These are phyloP conservation scores for Ceyx margarethae DNA, from an alignment of 2,113 vertebrate genomes.

Conservation along the genomic window DNA sequence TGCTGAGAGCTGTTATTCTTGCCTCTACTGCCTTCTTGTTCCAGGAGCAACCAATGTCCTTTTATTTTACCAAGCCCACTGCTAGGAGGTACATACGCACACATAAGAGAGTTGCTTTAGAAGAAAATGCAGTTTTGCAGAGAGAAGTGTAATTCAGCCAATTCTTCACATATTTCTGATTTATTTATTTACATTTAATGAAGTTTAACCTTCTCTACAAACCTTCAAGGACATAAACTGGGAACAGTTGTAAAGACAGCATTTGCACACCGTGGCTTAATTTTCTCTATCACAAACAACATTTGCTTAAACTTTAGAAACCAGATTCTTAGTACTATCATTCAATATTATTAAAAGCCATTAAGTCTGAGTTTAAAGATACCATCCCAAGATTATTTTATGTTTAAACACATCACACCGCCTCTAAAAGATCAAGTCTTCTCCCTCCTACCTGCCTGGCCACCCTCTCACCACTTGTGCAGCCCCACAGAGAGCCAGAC, in stretches of 20 bases:
- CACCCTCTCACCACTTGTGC: rapidly evolving
- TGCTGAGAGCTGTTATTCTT: conserved; percentile 18
- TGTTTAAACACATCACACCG: background rate
- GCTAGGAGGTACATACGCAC: background rate
- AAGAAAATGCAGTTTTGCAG: background rate
- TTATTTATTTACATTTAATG: background rate
- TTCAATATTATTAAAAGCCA: background rate
- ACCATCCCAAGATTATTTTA: background rate
- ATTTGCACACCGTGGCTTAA: rapidly evolving
- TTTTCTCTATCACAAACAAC: background rate
- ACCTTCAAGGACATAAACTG: background rate
- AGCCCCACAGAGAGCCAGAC: background rate
- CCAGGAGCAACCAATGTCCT: background rate
- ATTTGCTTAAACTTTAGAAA: background rate
- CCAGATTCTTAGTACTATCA: background rate
- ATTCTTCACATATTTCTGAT: background rate
- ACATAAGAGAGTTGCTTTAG: background rate
- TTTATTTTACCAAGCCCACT: background rate
- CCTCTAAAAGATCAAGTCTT: background rate
- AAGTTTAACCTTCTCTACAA: background rate
- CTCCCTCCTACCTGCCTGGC: background rate
- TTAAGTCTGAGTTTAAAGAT: background rate
- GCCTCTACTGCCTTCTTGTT: background rate
- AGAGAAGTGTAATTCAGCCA: background rate
- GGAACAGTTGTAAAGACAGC: background rate